Conservation (phyloP, 1,140 invertebrate species). For the Ganaspis sp. region DNA sequence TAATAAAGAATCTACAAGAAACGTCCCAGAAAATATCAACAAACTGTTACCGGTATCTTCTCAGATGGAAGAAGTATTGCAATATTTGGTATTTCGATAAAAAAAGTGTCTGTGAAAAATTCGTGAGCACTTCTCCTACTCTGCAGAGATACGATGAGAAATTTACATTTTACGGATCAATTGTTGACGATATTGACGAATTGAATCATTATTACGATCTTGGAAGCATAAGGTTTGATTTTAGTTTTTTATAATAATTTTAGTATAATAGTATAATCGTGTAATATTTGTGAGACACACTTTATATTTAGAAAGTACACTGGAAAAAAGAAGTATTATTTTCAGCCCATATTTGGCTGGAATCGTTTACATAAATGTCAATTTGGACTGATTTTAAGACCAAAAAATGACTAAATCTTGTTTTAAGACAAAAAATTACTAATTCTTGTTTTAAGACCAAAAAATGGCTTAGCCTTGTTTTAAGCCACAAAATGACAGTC, state of each 20-base stretch:
- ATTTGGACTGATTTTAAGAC: too few relatives aligned
- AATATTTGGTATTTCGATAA: conserved; percentile 91
- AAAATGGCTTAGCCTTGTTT: too few relatives aligned
- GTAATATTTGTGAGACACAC: too few relatives aligned
- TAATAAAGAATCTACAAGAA: conserved; percentile 81
- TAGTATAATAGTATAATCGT: too few relatives aligned
- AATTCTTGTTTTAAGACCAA: too few relatives aligned
- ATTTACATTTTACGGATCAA: conserved; percentile 87
- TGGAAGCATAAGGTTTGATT: conserved; percentile 77
- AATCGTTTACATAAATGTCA: too few relatives aligned
- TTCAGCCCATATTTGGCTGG: too few relatives aligned
- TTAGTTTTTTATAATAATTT: neutral
- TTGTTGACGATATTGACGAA: conserved; percentile 83
- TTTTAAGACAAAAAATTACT: too few relatives aligned
- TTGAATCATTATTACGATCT: conserved; percentile 80
- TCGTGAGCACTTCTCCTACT: conserved; percentile 82
- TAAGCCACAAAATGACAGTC: too few relatives aligned
- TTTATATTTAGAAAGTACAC: too few relatives aligned
- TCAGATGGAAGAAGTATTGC: conserved; percentile 86
- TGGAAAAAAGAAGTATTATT: too few relatives aligned
- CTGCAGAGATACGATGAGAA: conserved; percentile 88
- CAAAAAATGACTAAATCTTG: too few relatives aligned
- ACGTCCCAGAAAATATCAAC: conserved; percentile 80
- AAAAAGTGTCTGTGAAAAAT: conserved; percentile 83
- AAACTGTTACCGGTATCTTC: conserved; percentile 81